Percentiles rank a stretch among this genome's conserved stretches.
These are phyloP conservation scores for Pandemis heparana DNA, from an alignment of 2,888 invertebrate species.

Conservation along the genomic window DNA sequence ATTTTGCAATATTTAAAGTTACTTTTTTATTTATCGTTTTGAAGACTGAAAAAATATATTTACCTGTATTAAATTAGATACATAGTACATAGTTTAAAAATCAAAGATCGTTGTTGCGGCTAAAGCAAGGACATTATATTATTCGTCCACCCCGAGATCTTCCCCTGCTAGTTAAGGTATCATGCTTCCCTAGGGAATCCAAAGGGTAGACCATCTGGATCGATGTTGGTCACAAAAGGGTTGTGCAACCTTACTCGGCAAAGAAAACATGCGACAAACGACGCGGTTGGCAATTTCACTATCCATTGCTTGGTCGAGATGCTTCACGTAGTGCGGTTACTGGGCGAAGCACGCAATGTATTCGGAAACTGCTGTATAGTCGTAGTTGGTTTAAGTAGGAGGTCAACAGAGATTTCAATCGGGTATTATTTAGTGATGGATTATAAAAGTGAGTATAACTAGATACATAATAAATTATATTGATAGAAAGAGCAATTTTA, in stretches of 20 bases:
- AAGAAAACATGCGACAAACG: not conserved
- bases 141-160: constrained; percentile 21
- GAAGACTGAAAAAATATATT: too few species aligned
- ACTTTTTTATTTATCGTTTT: too few species aligned
- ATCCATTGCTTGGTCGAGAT: not conserved
- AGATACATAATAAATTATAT: not conserved
- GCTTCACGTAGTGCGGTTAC: not conserved
- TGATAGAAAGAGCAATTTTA: not conserved
- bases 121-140: constrained; percentile 30
- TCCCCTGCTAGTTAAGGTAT: constrained; percentile 31
- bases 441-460: not conserved
- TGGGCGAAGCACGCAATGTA: not conserved
- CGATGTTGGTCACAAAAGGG: constrained; percentile 40
- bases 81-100: too few species aligned
- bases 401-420: constrained; percentile 1
- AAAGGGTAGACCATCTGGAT: constrained; percentile 37
- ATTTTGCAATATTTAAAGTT: too few species aligned
- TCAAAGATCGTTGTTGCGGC: constrained; percentile 8
- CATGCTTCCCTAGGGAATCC: constrained; percentile 25
- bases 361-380: not conserved
- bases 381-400: not conserved
- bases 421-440: not conserved
- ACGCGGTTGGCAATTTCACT: not conserved
- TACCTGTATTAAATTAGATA: too few species aligned
- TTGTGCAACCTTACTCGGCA: not conserved